Evolutionary conservation across 2,888 invertebrate genomes (phyloP).

Genomic region (Diaperis boleti): DNA sequence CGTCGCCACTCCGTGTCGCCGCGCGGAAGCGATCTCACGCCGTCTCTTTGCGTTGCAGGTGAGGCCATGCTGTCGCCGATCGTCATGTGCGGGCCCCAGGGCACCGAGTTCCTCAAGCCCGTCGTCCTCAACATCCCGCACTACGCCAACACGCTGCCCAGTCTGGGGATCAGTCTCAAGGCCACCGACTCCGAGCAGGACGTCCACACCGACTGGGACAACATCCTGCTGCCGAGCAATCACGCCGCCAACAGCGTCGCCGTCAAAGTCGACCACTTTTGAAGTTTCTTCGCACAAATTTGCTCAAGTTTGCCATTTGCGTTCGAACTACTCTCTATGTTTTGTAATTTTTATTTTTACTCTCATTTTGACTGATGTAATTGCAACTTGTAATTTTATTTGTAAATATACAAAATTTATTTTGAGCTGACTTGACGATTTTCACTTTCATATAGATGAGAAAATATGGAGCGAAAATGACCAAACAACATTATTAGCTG

Average conservation of each 20-base stretch:
- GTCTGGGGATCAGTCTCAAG: slow-evolving; percentile 81
- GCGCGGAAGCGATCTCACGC: no score
- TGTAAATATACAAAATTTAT: slow-evolving; percentile 38
- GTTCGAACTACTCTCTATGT: slow-evolving; percentile 1
- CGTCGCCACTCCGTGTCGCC: not conserved
- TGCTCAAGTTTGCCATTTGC: slow-evolving; percentile 41
- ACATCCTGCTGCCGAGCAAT: slow-evolving; percentile 85
- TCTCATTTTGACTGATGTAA: slow-evolving; percentile 39
- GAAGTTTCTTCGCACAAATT: slow-evolving; percentile 49
- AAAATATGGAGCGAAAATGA: no score
- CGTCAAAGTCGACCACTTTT: slow-evolving; percentile 93
- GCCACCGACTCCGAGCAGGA: slow-evolving; percentile 87
- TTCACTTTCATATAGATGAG: no score
- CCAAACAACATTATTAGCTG: no score
- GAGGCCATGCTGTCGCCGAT: slow-evolving; percentile 94
- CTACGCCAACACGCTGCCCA: slow-evolving; percentile 82
- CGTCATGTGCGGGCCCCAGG: slow-evolving; percentile 97
- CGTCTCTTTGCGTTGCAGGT: slow-evolving; percentile 70
- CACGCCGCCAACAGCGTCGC: slow-evolving; percentile 89
- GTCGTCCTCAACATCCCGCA: slow-evolving; percentile 93
- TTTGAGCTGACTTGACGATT: no score
- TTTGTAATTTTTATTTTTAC: slow-evolving; percentile 23
- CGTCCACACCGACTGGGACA: slow-evolving; percentile 87
- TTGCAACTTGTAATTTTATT: slow-evolving; percentile 31
- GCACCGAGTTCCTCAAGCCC: slow-evolving; percentile 88